A percentile compares a stretch with the other conserved stretches of the same genome.
Conservation (phyloP, 2,888 invertebrate species). For the Argyresthia albistria region DNA sequence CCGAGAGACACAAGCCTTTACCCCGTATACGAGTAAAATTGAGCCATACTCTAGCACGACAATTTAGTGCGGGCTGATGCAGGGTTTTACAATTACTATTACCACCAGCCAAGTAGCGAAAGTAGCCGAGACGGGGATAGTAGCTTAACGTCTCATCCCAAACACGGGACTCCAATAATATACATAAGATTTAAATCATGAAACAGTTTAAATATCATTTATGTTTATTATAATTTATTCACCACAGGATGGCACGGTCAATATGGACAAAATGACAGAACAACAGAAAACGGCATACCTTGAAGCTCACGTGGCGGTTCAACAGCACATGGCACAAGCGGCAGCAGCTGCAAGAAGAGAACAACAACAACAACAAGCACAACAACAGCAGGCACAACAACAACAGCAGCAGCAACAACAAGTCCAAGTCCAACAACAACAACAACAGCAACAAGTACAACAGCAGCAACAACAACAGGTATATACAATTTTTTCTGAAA, state of each 20-base stretch:
- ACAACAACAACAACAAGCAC: slow-evolving; percentile 57
- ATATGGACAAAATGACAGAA: slow-evolving; percentile 84
- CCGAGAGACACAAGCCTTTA: too few relatives aligned
- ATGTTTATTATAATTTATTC: too few relatives aligned
- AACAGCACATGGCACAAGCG: slow-evolving; percentile 84
- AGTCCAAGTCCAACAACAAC: slow-evolving; percentile 37
- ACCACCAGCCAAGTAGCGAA: too few relatives aligned
- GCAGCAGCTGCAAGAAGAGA: slow-evolving; percentile 70
- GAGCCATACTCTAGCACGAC: too few relatives aligned
- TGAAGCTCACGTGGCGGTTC: slow-evolving; percentile 82
- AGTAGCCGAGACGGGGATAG: too few relatives aligned
- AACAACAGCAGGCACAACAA: slow-evolving; percentile 34
- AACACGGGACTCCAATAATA: too few relatives aligned
- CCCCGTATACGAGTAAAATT: too few relatives aligned
- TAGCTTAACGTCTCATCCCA: too few relatives aligned
- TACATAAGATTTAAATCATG: too few relatives aligned
- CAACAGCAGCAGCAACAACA: slow-evolving; percentile 16
- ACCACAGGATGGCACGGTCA: slow-evolving; percentile 75
- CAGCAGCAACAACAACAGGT: slow-evolving; percentile 35
- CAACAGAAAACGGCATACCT: slow-evolving; percentile 82
- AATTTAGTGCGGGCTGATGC: too few relatives aligned
- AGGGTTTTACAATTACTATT: too few relatives aligned
- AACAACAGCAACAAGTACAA: slow-evolving; percentile 47
- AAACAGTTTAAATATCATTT: too few relatives aligned
- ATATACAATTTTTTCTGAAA: slow-evolving; percentile 8